Conservation (phyloP, 2,888 invertebrate species). For the Drosophila nr. perissopoda region DNA sequence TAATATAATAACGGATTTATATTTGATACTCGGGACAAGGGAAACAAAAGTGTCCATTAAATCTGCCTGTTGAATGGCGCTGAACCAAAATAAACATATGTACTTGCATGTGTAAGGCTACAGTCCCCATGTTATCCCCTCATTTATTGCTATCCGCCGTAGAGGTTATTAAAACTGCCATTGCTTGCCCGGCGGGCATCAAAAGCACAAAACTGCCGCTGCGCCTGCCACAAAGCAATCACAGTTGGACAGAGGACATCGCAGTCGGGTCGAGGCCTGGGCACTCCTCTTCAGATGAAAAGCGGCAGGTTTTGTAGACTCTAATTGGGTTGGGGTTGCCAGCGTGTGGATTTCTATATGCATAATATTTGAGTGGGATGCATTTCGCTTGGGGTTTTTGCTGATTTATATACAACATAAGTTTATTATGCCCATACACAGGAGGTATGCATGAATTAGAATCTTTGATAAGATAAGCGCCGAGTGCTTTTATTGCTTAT, state of each 20-base stretch:
- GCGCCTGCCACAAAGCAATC: slow-evolving; percentile 42
- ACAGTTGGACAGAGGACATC: slow-evolving; percentile 24
- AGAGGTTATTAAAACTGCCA: slow-evolving; percentile 56
- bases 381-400: slow-evolving; percentile 15
- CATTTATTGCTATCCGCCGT: slow-evolving; percentile 14
- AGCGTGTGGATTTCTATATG: slow-evolving; percentile 18
- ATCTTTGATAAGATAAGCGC: slow-evolving; percentile 60
- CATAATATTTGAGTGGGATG: slow-evolving; percentile 19
- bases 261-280: slow-evolving; percentile 5
- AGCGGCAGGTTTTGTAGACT: slow-evolving; percentile 33
- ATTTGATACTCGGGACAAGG: slow-evolving; percentile 4
- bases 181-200: slow-evolving; percentile 41
- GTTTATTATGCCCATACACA: slow-evolving; percentile 13
- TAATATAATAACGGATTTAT: slow-evolving; percentile 9
- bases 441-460: slow-evolving; percentile 14
- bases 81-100: slow-evolving; percentile 12
- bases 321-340: not conserved
- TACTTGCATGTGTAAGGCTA: slow-evolving; percentile 26
- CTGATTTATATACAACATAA: slow-evolving; percentile 17
- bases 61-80: slow-evolving; percentile 23
- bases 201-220: slow-evolving; percentile 33
- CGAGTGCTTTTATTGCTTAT: slow-evolving; percentile 40
- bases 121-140: slow-evolving; percentile 5
- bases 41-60: slow-evolving; percentile 13
- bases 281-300: slow-evolving; percentile 37